Evolutionary conservation across 2,888 invertebrate genomes (phyloP).

Genomic region (Alviniconcha strummeri): DNA sequence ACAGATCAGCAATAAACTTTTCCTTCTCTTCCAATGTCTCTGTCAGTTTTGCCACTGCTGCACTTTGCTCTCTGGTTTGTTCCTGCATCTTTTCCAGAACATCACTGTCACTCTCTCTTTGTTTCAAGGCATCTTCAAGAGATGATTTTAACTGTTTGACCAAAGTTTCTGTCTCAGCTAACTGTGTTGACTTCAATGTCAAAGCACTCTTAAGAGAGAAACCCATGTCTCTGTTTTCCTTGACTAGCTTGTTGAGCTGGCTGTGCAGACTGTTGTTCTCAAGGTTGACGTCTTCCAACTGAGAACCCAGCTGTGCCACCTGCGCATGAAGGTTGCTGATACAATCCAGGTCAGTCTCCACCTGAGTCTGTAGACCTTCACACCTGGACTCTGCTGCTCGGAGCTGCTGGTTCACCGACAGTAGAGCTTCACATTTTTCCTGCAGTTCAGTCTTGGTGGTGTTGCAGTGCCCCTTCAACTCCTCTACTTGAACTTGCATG

Average conservation of each 20-base stretch:
- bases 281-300: slow-evolving; percentile 4
- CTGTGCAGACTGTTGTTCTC: slow-evolving; percentile 19
- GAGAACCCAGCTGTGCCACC: slow-evolving; percentile 4
- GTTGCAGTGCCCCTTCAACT: slow-evolving; percentile 1
- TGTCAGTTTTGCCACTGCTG: background rate
- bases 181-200: background rate
- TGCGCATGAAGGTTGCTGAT: slow-evolving; percentile 7
- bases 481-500: background rate
- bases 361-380: background rate
- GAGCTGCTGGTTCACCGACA: background rate
- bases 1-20: slow-evolving; percentile 20
- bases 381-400: background rate
- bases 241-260: background rate
- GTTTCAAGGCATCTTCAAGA: slow-evolving; percentile 23
- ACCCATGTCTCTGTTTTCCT: background rate
- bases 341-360: background rate
- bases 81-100: slow-evolving; percentile 5
- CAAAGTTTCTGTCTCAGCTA: background rate
- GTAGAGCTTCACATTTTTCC: background rate
- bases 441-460: slow-evolving; percentile 4
- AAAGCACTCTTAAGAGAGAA: background rate
- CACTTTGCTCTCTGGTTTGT: slow-evolving; percentile 1
- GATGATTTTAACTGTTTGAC: background rate
- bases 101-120: slow-evolving; percentile 2
- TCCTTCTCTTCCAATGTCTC: slow-evolving; percentile 19